Evolutionary conservation across 2,113 vertebrate genomes (phyloP).

Genomic region (Casuarius casuarius): DNA sequence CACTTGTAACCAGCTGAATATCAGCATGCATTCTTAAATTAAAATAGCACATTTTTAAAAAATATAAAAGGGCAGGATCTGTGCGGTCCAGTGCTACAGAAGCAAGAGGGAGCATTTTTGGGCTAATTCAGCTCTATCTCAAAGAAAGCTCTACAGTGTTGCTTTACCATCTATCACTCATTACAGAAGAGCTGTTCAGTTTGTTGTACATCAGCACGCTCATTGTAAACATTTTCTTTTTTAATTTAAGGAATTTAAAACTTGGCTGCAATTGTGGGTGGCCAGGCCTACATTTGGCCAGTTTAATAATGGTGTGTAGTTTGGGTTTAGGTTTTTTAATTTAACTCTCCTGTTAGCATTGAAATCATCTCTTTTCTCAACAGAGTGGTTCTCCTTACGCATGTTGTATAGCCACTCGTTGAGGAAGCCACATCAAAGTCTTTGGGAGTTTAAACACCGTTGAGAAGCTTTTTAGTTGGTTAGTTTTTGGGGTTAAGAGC

Average conservation of each 20-base stretch:
- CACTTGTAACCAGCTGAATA: slow-evolving; percentile 50
- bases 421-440: neutral
- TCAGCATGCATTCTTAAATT: slow-evolving; percentile 30
- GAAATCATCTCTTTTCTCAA: neutral
- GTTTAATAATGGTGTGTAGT: neutral
- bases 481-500: neutral
- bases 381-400: neutral
- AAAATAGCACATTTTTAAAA: slow-evolving; percentile 44
- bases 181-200: neutral
- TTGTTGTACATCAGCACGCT: neutral
- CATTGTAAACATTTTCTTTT: neutral
- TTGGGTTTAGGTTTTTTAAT: neutral
- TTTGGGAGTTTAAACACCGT: neutral
- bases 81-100: neutral
- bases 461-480: neutral
- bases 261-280: neutral
- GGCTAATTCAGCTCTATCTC: neutral
- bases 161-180: neutral
- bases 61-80: neutral
- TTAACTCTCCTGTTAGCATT: neutral
- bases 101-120: neutral
- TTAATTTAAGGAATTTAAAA: neutral
- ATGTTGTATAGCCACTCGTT: neutral
- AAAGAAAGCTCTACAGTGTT: neutral
- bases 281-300: neutral